Conservation (phyloP, 2,888 invertebrate species). For the Galeopsomyia nigrocyanea region DNA sequence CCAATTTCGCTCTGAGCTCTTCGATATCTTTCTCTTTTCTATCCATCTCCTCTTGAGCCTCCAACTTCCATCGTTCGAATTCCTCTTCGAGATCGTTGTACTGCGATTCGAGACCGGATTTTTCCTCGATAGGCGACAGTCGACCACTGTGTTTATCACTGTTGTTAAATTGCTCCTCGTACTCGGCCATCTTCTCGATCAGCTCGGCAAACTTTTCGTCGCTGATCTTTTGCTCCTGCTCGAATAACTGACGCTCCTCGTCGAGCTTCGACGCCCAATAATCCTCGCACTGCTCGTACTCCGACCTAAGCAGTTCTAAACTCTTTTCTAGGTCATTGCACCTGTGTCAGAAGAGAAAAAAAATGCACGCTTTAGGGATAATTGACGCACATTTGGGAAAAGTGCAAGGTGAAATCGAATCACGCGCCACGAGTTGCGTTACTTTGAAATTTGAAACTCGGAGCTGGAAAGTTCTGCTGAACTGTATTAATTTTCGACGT, state of each 20-base stretch:
- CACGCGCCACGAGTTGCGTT: not conserved
- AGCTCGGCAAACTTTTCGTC: conserved; percentile 84
- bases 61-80: conserved; percentile 73
- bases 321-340: conserved; percentile 80
- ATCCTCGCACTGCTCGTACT: conserved; percentile 89
- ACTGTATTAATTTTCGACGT: not conserved
- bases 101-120: conserved; percentile 78
- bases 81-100: conserved; percentile 81
- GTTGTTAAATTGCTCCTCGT: conserved; percentile 80
- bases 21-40: conserved; percentile 73
- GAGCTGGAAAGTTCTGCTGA: not conserved
- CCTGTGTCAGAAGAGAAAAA: conserved; percentile 58
- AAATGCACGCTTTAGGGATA: not conserved
- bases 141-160: conserved; percentile 69
- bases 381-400: not conserved
- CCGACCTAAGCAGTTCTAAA: conserved; percentile 80
- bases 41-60: conserved; percentile 71
- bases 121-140: conserved; percentile 85
- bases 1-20: conserved; percentile 67
- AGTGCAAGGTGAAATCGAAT: not conserved
- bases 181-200: conserved; percentile 82
- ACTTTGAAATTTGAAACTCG: not conserved
- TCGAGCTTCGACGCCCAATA: conserved; percentile 87
- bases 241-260: conserved; percentile 82
- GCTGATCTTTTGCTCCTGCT: conserved; percentile 81